Evolutionary conservation across 1,140 invertebrate species (phyloP).

Genomic region (Zaprionus ghesquierei): DNA sequence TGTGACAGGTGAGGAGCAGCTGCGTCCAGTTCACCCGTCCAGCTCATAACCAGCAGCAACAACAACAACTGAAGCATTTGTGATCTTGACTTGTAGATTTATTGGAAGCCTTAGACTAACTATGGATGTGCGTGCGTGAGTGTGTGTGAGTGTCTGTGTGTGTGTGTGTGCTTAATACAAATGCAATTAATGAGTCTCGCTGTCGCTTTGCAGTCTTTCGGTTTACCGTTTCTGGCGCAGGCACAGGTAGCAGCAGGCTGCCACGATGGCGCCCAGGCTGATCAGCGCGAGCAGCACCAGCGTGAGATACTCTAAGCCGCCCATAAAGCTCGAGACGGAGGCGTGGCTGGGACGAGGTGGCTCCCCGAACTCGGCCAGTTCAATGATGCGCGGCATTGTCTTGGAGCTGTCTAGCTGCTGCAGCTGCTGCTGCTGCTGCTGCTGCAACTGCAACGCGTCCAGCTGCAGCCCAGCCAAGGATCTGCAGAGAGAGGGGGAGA

Average conservation of each 20-base stretch:
- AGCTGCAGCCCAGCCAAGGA: constrained; percentile 65
- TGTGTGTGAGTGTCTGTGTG: constrained; percentile 14
- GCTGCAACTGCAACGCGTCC: constrained; percentile 69
- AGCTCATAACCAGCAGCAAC: constrained; percentile 27
- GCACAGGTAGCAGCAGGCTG: constrained; percentile 91
- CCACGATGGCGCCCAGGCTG: constrained; percentile 89
- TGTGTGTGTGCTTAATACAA: constrained; percentile 45
- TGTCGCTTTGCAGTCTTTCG: constrained; percentile 38
- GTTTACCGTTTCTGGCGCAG: constrained; percentile 86
- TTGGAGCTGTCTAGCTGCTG: constrained; percentile 51
- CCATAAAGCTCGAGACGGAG: constrained; percentile 78
- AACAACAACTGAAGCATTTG: constrained; percentile 37
- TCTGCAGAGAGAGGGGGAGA: constrained; percentile 19
- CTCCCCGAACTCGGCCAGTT: constrained; percentile 84
- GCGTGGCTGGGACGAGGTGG: constrained; percentile 57
- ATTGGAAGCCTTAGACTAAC: constrained; percentile 52
- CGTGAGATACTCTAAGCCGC: constrained; percentile 91
- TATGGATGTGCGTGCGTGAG: constrained; percentile 15
- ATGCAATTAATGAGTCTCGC: constrained; percentile 33
- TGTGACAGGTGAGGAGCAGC: constrained; percentile 50
- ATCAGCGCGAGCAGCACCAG: constrained; percentile 90
- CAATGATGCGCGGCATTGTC: constrained; percentile 84
- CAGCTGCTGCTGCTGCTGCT: constrained; percentile 47
- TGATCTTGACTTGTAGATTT: constrained; percentile 60
- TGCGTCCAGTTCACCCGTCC: constrained; percentile 45